phyloP scores from a whole-genome alignment of 2,113 vertebrate species.

The Rhadina sibilatrix region DNA sequence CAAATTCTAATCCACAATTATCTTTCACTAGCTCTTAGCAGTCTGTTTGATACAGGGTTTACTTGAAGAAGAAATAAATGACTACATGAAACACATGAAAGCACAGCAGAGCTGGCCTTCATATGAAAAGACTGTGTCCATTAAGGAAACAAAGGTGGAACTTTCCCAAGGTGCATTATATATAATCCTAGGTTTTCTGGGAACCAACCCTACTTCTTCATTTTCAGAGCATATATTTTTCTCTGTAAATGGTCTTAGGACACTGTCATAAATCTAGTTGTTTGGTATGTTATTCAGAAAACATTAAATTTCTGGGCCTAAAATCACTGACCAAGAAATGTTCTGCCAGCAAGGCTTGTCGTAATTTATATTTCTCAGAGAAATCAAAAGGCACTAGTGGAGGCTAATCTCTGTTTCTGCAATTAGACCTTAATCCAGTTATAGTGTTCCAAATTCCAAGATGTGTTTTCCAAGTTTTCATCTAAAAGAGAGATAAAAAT shows the following conservation, averaged over 20 bases:
- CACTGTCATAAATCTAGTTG: conserved; percentile 17
- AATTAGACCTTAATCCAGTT: conserved; percentile 54
- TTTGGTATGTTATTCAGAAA: not conserved
- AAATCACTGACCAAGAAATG: conserved; percentile 63
- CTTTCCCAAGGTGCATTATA: conserved; percentile 15
- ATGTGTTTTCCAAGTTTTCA: conserved; percentile 50
- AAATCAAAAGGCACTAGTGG: conserved; percentile 12
- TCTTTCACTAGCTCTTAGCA: not conserved
- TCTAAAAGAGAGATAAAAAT: conserved; percentile 51
- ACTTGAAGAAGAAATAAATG: not conserved
- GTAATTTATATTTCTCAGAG: conserved; percentile 55
- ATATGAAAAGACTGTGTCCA: not conserved
- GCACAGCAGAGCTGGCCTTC: not conserved
- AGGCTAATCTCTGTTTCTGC: conserved; percentile 53
- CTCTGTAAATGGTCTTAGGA: conserved; percentile 6
- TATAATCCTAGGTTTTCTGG: conserved; percentile 30
- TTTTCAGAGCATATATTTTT: conserved; percentile 42
- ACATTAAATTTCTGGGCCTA: conserved; percentile 35
- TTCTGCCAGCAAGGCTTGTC: conserved; percentile 52
- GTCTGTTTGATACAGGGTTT: not conserved
- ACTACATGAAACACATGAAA: not conserved
- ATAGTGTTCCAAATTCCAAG: conserved; percentile 18
- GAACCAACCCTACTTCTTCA: not conserved
- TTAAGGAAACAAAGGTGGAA: conserved; percentile 39
- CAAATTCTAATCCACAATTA: not conserved